A percentile compares a stretch with the other conserved stretches of the same genome.
Evolutionary conservation across 1,140 invertebrate species (phyloP).

Genomic region (Stenopsyche tienmushanensis): DNA sequence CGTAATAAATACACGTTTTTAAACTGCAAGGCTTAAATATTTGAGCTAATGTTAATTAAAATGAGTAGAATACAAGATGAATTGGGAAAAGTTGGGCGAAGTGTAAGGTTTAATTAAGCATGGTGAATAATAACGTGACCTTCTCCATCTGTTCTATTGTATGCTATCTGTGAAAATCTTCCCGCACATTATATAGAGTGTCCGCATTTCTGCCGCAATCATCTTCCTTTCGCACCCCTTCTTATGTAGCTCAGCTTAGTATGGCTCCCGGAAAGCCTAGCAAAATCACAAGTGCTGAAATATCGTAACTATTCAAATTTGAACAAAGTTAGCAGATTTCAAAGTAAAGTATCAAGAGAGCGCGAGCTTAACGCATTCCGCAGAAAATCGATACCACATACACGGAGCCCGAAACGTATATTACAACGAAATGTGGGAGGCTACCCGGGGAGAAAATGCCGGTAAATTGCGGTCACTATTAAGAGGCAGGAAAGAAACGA

Average conservation of each 20-base stretch:
- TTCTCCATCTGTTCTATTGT: too few relatives aligned
- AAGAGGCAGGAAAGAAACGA: conserved; percentile 24
- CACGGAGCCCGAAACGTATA: neutral
- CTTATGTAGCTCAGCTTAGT: neutral
- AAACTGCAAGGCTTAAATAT: too few relatives aligned
- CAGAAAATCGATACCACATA: neutral
- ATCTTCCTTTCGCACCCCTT: neutral
- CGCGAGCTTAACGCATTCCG: neutral
- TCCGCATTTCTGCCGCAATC: too few relatives aligned
- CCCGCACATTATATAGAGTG: too few relatives aligned
- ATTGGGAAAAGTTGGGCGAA: too few relatives aligned
- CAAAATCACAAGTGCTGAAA: neutral
- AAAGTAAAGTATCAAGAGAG: neutral
- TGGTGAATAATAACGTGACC: too few relatives aligned
- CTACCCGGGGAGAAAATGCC: conserved; percentile 14
- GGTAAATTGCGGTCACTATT: conserved; percentile 38
- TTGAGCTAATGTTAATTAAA: too few relatives aligned
- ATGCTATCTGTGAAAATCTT: too few relatives aligned
- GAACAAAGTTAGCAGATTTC: conserved; percentile 1
- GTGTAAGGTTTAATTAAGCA: too few relatives aligned
- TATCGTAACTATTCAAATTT: neutral
- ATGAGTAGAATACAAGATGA: too few relatives aligned
- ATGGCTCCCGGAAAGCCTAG: neutral
- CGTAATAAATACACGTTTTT: too few relatives aligned
- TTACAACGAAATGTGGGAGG: neutral